Conservation (phyloP, 2,797 vertebrate genomes). For the Enteromius mattozi region DNA sequence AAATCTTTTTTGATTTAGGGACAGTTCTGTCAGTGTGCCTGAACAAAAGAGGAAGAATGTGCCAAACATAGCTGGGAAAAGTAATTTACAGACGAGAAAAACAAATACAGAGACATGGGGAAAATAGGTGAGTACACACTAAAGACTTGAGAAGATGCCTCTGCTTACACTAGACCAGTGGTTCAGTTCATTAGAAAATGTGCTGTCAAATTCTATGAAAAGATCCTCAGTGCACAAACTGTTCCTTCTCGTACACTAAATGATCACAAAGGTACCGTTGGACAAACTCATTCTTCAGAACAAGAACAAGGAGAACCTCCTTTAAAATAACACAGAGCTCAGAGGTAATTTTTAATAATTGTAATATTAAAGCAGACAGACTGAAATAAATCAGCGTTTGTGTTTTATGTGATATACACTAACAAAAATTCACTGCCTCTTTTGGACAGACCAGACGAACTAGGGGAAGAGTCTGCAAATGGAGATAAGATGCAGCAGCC, state of each 20-base stretch:
- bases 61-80: conserved; percentile 59
- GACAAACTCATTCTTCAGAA: conserved; percentile 18
- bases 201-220: background rate
- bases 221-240: background rate
- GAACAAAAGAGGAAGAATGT: conserved; percentile 70
- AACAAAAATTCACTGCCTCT: background rate
- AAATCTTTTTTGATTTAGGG: conserved; percentile 53
- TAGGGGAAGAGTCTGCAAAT: conserved; percentile 13
- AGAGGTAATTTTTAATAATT: conserved; percentile 53
- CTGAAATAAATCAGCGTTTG: background rate
- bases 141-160: background rate
- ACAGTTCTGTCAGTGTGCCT: conserved; percentile 64
- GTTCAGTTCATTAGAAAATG: background rate
- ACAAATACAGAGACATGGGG: conserved; percentile 14
- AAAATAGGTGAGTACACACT: conserved; percentile 31
- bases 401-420: background rate
- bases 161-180: background rate
- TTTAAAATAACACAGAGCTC: conserved; percentile 57
- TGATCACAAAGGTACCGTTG: conserved; percentile 18
- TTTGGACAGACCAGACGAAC: conserved; percentile 42
- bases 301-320: conserved; percentile 54
- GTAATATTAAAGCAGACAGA: background rate
- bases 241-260: conserved; percentile 40
- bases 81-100: conserved; percentile 31
- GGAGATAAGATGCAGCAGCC: conserved; percentile 31